phyloP scores from a whole-genome alignment of 2,113 vertebrate species.

The Microtus montanus region DNA sequence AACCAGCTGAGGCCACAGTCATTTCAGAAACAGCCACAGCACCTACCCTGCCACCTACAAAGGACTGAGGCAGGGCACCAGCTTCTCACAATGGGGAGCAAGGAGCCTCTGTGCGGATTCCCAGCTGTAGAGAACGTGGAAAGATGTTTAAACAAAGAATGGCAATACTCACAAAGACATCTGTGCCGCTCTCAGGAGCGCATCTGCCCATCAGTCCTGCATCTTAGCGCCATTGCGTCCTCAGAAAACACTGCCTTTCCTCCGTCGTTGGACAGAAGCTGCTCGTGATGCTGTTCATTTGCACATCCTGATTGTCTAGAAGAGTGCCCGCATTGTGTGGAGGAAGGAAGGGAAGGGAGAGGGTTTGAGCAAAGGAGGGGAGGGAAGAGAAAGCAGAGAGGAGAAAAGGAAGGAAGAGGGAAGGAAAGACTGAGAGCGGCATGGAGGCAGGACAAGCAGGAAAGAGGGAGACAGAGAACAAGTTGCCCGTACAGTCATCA shows the following conservation, averaged over 20 bases:
- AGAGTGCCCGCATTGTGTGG: background rate
- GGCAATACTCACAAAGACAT: background rate
- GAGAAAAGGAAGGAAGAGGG: too few relatives aligned
- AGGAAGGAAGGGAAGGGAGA: too few relatives aligned
- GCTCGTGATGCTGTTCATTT: background rate
- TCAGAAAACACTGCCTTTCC: background rate
- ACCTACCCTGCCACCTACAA: background rate
- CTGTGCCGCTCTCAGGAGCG: background rate
- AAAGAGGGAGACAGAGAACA: background rate
- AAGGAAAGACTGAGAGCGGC: accelerated
- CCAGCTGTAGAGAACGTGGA: background rate
- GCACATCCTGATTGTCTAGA: background rate
- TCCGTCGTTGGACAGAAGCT: background rate
- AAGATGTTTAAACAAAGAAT: background rate
- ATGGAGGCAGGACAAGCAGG: background rate
- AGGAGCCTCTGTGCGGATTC: background rate
- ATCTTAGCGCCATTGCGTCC: background rate
- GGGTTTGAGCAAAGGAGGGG: background rate
- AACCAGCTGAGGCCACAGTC: background rate
- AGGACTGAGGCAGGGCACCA: background rate
- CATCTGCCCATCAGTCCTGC: background rate
- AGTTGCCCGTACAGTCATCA: background rate
- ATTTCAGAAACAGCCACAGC: background rate
- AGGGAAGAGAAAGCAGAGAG: too few relatives aligned
- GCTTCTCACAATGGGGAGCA: background rate